Percentiles rank a stretch among this genome's conserved stretches.
Conservation (phyloP, 1,140 invertebrate species). For the Nymphalis io region DNA sequence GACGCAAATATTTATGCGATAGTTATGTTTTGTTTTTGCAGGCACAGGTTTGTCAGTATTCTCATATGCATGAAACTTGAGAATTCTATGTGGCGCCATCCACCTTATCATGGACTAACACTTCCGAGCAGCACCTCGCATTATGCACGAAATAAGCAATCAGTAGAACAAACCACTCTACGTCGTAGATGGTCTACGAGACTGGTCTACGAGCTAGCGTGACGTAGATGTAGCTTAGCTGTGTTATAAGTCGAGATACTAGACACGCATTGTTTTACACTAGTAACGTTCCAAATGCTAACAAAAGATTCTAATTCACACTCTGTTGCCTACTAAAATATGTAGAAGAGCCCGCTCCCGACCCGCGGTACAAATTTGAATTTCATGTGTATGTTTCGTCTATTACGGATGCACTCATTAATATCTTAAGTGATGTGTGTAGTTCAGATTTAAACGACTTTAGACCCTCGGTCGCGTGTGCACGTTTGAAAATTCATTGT, state of each 20-base stretch:
- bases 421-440: conserved; percentile 78
- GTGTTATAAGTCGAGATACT: background rate
- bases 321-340: conserved; percentile 78
- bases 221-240: conserved; percentile 7
- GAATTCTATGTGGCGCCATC: background rate
- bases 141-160: conserved; percentile 29
- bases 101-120: conserved; percentile 6
- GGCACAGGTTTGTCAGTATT: background rate
- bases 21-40: background rate
- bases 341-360: conserved; percentile 73
- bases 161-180: conserved; percentile 26
- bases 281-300: conserved; percentile 66
- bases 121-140: conserved; percentile 18
- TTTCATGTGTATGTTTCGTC: conserved; percentile 79
- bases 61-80: conserved; percentile 2
- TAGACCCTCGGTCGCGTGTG: conserved; percentile 43
- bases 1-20: background rate
- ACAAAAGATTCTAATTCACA: conserved; percentile 80
- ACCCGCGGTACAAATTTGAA: conserved; percentile 77
- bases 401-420: conserved; percentile 80
- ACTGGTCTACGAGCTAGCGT: conserved; percentile 25
- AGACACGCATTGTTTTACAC: conserved; percentile 30
- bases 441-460: conserved; percentile 42
- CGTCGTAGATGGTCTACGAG: conserved; percentile 25
- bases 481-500: conserved; percentile 14